A percentile compares a stretch with the other conserved stretches of the same genome.
phyloP scores from a whole-genome alignment of 23 tunicate genomes.

The Halocynthia aurantium region DNA sequence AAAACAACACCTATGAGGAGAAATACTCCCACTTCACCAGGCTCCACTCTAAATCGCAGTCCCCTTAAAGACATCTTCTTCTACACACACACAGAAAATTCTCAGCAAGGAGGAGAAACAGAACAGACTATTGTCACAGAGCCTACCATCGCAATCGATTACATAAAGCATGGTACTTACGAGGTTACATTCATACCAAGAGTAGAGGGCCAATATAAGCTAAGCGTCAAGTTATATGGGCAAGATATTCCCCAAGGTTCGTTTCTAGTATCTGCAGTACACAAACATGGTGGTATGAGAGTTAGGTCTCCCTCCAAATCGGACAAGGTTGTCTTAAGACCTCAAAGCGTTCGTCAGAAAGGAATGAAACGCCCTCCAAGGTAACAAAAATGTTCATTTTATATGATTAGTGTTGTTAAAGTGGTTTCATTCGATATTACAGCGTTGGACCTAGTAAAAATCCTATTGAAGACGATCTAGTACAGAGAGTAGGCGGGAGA shows the following conservation, averaged over 20 bases:
- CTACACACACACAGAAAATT: not conserved
- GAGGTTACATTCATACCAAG: constrained; percentile 24
- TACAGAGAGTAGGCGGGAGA: constrained; percentile 15
- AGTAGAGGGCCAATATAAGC: constrained; percentile 7
- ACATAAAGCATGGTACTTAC: constrained; percentile 24
- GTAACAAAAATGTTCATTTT: not conserved
- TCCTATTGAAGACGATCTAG: constrained; percentile 23
- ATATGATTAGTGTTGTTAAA: not conserved
- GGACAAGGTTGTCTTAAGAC: constrained; percentile 12
- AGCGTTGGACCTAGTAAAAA: constrained; percentile 23
- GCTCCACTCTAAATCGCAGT: constrained; percentile 2
- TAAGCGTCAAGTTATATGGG: constrained; percentile 20
- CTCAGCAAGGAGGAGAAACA: not conserved
- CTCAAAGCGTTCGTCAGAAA: constrained; percentile 22
- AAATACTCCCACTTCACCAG: constrained; percentile 1
- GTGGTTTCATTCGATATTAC: not conserved
- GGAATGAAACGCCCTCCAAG: constrained; percentile 32
- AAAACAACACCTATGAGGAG: constrained; percentile 1
- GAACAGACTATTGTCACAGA: not conserved
- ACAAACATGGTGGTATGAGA: not conserved
- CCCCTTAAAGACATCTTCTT: constrained; percentile 15
- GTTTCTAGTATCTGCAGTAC: constrained; percentile 11
- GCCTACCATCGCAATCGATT: constrained; percentile 13
- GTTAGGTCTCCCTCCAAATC: constrained; percentile 3
- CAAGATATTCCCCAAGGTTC: constrained; percentile 15